These are phyloP conservation scores for Erithacus rubecula DNA, from an alignment of 2,797 vertebrate genomes.

Conservation along the genomic window DNA sequence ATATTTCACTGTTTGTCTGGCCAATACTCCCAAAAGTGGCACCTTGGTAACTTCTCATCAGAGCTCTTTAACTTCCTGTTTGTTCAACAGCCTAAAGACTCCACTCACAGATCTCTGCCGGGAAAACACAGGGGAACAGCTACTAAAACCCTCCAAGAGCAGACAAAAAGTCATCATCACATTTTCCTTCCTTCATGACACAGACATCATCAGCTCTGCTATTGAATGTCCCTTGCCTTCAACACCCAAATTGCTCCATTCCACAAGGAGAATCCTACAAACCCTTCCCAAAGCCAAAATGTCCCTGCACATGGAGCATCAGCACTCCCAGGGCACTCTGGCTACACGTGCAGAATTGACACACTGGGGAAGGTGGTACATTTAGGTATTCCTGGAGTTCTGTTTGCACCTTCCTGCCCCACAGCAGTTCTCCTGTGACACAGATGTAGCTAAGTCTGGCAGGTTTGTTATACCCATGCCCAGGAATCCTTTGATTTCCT, in stretches of 20 bases:
- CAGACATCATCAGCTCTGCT: background rate
- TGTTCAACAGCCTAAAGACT: background rate
- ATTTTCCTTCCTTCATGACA: background rate
- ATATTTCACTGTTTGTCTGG: background rate
- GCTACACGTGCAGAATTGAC: background rate
- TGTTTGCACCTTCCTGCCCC: background rate
- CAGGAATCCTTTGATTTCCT: background rate
- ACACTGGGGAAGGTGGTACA: background rate
- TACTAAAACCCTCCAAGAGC: background rate
- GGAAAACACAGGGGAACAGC: background rate
- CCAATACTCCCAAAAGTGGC: background rate
- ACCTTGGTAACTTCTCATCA: background rate
- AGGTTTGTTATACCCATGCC: background rate
- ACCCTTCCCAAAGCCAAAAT: background rate
- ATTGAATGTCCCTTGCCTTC: fast-evolving
- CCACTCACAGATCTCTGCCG: background rate
- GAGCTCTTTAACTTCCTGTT: background rate
- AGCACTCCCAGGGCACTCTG: background rate
- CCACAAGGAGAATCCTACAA: background rate
- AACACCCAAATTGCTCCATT: background rate
- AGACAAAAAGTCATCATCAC: background rate
- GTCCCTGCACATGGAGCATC: background rate
- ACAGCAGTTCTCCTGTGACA: background rate
- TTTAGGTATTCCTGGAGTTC: background rate
- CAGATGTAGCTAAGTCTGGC: background rate